Evolutionary conservation across 2,797 vertebrate species (phyloP), one percentile per base, ranked within the genome.

Genomic region (Limosa lapponica): DNA sequence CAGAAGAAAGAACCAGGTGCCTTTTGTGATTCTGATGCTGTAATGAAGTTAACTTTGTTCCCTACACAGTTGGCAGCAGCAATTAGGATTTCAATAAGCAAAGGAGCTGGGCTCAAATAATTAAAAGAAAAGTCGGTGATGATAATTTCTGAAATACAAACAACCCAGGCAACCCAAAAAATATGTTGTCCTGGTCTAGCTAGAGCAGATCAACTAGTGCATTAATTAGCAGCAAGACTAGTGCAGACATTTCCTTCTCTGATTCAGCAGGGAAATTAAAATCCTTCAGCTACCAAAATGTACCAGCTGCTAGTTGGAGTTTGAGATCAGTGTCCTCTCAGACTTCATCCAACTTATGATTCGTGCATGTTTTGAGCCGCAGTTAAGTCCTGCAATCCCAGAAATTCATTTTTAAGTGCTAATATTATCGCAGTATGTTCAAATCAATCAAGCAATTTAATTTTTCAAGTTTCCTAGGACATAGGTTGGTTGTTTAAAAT

Each of bases 111-210:
- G 46, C 84, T 78, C 34, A 2, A 11, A 11, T 70, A 58, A 85
- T 77, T 79, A 37, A 22, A 83, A 39, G 9, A 66, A 87, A 66
- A 88, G 14, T 13, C 55, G 22, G n/a, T 1, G 55, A 43, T 4
- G 55, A 25, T 62, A 69, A 80, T 79, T 92, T 75, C 66, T 57
- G 58, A 58, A 46, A 59, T 17, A 1, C 58, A 65, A 28, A 59
- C 79, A 67, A 82, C 90, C 59, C 41, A 2, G 59, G 70, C 89
- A 92, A 91, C 91, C 89, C 86, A 66, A 80, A 93, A 95, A 96
- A 80, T 34, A n/a, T 71, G 59, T 89, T 77, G 88, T 82, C 89
- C 91, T 85, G 84, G 39, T 77, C 49, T 71, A 44, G 82, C 74
- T 79, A 71, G 81, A 6, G 1, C 64, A 23, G 81, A 82, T 59